Percentiles rank a stretch among this genome's conserved stretches.
Evolutionary conservation across 2,113 vertebrate species (phyloP).

Genomic region (Toxotes chatareus): DNA sequence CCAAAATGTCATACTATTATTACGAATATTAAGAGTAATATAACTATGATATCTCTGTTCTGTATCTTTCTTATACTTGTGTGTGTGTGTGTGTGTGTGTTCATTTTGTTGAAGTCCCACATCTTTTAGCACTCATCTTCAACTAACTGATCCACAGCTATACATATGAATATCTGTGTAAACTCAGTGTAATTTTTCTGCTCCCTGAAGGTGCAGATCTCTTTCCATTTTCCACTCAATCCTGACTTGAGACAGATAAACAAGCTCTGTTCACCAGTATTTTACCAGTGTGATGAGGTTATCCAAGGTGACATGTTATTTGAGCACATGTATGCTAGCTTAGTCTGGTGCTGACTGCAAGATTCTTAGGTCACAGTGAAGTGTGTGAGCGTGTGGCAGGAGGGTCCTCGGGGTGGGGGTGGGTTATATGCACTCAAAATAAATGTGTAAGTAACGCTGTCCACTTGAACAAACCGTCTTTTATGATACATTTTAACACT

Average conservation of each 20-base stretch:
- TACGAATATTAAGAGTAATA: neutral
- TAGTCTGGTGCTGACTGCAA: slow-evolving; percentile 64
- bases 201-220: neutral
- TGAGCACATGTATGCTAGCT: slow-evolving; percentile 75
- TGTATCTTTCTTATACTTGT: neutral
- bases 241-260: slow-evolving; percentile 48
- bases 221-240: slow-evolving; percentile 39
- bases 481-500: slow-evolving; percentile 51
- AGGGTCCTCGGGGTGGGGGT: neutral
- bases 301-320: slow-evolving; percentile 80
- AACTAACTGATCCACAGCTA: slow-evolving; percentile 1
- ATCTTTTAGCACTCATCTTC: slow-evolving; percentile 16
- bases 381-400: slow-evolving; percentile 32
- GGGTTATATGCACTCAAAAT: slow-evolving; percentile 62
- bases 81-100: neutral
- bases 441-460: slow-evolving; percentile 53
- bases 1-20: neutral
- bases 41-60: neutral
- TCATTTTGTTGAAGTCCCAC: slow-evolving; percentile 1
- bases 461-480: slow-evolving; percentile 38
- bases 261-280: slow-evolving; percentile 18
- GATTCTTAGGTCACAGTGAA: slow-evolving; percentile 69
- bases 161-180: slow-evolving; percentile 4
- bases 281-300: slow-evolving; percentile 65
- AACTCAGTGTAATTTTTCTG: slow-evolving; percentile 24